A percentile compares a stretch with the other conserved stretches of the same genome.
phyloP scores from a whole-genome alignment of 2,113 vertebrate genomes.

The Emberiza fucata region DNA sequence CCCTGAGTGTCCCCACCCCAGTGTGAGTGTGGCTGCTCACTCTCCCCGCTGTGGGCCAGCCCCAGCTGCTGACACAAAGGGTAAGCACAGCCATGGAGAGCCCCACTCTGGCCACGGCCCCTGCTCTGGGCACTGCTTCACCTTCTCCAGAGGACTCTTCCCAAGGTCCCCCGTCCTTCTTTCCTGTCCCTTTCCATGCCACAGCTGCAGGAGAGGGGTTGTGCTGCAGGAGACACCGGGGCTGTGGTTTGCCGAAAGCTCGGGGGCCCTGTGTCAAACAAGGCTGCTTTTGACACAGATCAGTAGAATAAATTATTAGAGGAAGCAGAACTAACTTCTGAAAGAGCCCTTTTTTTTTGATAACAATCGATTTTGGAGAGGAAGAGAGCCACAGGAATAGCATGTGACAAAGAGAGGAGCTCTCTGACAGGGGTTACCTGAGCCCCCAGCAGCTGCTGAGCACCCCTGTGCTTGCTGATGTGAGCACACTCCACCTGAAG shows the following conservation, averaged over 20 bases:
- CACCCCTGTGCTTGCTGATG: not conserved
- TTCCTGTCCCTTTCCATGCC: no score
- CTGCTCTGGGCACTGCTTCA: not conserved
- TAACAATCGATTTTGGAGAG: not conserved
- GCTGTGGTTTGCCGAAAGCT: fast-evolving
- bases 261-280: not conserved
- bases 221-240: fast-evolving
- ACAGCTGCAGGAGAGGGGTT: no score
- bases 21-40: not conserved
- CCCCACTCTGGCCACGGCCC: fast-evolving
- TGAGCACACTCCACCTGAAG: conserved; percentile 24
- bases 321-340: not conserved
- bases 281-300: not conserved
- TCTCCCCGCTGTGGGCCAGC: not conserved
- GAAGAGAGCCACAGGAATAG: not conserved
- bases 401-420: not conserved
- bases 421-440: not conserved
- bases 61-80: fast-evolving
- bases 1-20: not conserved
- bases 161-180: fast-evolving
- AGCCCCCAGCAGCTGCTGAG: not conserved
- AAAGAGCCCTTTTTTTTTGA: not conserved
- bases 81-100: not conserved
- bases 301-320: not conserved
- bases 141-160: not conserved